phyloP scores from a whole-genome alignment of 92 coral and sea anemone genomes.

The Palythoa caribaeorum region DNA sequence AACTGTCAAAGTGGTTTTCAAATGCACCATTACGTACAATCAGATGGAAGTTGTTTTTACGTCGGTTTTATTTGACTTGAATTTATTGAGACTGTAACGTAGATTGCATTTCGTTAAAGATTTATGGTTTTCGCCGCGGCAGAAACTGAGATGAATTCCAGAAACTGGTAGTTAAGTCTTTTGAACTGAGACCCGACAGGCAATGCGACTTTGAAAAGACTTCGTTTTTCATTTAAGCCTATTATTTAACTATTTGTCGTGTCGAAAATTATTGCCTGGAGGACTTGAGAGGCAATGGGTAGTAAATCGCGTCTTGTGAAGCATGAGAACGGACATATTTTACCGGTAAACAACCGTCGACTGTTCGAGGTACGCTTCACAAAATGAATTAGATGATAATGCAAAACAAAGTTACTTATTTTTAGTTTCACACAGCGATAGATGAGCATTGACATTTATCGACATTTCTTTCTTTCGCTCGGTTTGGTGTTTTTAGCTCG shows the following conservation, averaged over 20 bases:
- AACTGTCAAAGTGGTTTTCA: too few species aligned
- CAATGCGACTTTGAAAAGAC: neutral
- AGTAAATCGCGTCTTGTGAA: constrained; percentile 1
- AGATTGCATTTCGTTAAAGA: constrained; percentile 33
- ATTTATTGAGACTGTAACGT: neutral
- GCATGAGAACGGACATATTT: constrained; percentile 14
- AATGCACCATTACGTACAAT: too few species aligned
- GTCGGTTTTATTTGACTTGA: neutral
- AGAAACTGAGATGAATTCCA: constrained; percentile 6
- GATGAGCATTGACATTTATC: neutral
- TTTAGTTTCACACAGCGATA: neutral
- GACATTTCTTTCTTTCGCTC: neutral
- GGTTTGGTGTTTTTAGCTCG: neutral
- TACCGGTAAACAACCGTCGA: constrained; percentile 31
- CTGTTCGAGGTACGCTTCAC: constrained; percentile 13
- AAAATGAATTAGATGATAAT: neutral
- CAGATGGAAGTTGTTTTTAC: too few species aligned
- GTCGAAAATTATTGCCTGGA: neutral
- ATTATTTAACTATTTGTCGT: neutral
- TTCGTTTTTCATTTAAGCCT: constrained; percentile 2
- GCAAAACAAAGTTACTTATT: neutral
- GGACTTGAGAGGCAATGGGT: neutral
- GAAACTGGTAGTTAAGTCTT: constrained; percentile 18
- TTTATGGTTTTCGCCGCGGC: constrained; percentile 41
- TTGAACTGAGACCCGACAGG: neutral